phyloP scores from a whole-genome alignment of 2,797 vertebrate species.

The Mormyrus proboscirostris region DNA sequence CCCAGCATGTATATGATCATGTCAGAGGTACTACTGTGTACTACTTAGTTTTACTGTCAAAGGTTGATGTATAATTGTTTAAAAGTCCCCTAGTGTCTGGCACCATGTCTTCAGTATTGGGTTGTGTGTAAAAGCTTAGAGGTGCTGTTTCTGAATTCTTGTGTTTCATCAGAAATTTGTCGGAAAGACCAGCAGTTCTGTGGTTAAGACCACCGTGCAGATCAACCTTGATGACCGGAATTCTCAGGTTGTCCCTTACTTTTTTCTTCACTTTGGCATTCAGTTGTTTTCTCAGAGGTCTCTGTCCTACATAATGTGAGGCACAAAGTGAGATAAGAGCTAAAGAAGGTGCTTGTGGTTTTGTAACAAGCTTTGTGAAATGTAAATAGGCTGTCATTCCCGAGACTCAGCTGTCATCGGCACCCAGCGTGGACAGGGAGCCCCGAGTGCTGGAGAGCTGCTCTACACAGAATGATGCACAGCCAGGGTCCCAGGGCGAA shows the following conservation, averaged over 20 bases:
- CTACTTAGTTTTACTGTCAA: background rate
- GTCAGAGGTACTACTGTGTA: background rate
- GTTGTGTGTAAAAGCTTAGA: background rate
- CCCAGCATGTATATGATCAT: background rate
- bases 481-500: constrained; percentile 16
- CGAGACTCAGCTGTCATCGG: constrained; percentile 72
- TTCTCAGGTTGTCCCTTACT: constrained; percentile 71
- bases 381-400: constrained; percentile 68
- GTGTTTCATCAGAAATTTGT: constrained; percentile 61
- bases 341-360: background rate
- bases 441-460: constrained; percentile 43
- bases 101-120: background rate
- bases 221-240: constrained; percentile 68
- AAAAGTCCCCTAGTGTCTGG: background rate
- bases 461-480: constrained; percentile 17
- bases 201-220: constrained; percentile 71
- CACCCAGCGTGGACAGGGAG: constrained; percentile 41
- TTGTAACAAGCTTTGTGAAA: constrained; percentile 17
- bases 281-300: background rate
- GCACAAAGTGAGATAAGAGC: background rate
- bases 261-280: background rate
- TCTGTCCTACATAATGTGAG: background rate
- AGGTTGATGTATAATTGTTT: background rate
- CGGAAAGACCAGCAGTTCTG: constrained; percentile 64
- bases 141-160: constrained; percentile 8